phyloP scores from a whole-genome alignment of 2,113 vertebrate species.

The Megaptera novaeangliae region DNA sequence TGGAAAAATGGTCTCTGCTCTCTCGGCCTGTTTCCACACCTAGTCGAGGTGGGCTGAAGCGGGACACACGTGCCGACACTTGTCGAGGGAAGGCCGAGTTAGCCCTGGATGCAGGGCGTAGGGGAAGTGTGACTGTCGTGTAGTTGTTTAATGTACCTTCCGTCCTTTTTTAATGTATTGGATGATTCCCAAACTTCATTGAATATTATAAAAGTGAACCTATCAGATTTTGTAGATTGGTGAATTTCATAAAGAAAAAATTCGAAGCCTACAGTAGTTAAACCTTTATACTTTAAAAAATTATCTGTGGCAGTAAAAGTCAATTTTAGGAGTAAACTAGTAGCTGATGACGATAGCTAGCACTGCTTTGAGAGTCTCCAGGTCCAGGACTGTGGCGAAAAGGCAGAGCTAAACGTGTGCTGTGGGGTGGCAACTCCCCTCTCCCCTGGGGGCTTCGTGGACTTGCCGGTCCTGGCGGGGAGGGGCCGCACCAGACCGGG shows the following conservation, averaged over 20 bases:
- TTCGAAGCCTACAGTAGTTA: background rate
- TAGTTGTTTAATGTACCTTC: fast-evolving
- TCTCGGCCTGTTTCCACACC: background rate
- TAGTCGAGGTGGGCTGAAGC: no score
- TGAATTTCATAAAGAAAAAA: background rate
- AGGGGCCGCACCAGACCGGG: fast-evolving
- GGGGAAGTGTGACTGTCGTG: fast-evolving
- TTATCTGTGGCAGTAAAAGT: background rate
- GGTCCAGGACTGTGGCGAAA: no score
- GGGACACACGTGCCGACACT: fast-evolving
- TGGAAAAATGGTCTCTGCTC: fast-evolving
- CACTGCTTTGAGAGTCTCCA: fast-evolving
- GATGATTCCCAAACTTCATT: no score
- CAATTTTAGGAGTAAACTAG: fast-evolving
- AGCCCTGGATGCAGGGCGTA: fast-evolving
- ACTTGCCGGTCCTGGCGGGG: background rate
- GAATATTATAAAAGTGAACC: fast-evolving
- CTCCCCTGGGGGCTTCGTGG: fast-evolving
- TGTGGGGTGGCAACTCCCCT: background rate
- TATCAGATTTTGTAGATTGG: background rate
- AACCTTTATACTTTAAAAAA: background rate
- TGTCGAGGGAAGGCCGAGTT: no score
- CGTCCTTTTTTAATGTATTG: fast-evolving
- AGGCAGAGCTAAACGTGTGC: fast-evolving
- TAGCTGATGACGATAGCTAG: background rate